These are phyloP conservation scores for Phenganax subtilis DNA, from an alignment of 92 coral and sea anemone species.

Conservation along the genomic window DNA sequence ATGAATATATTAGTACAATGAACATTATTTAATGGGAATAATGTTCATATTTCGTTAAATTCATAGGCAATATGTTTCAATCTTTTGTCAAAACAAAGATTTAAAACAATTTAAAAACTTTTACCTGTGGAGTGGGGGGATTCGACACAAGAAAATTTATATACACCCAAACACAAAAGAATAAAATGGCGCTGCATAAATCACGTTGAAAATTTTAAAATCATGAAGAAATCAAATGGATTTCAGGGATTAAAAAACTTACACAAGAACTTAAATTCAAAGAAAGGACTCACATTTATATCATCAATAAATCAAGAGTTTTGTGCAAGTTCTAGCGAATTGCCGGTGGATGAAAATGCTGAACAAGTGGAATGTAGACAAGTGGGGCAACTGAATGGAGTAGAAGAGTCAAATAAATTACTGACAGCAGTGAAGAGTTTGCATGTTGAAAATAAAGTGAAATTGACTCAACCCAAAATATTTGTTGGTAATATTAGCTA, in stretches of 20 bases:
- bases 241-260: slow-evolving; percentile 13
- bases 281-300: slow-evolving; percentile 9
- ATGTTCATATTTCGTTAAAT: no score
- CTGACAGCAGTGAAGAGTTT: slow-evolving; percentile 21
- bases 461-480: slow-evolving; percentile 53
- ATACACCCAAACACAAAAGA: neutral
- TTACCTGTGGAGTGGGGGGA: neutral
- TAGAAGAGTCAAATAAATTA: neutral
- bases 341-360: neutral
- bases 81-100: no score
- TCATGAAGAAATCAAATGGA: neutral
- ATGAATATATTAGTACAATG: no score
- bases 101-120: no score
- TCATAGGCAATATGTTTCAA: no score
- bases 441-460: neutral
- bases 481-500: slow-evolving; percentile 88
- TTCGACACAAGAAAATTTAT: neutral
- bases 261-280: slow-evolving; percentile 16
- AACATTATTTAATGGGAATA: no score
- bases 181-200: neutral
- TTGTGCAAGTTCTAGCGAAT: neutral
- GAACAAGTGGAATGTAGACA: neutral
- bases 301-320: neutral
- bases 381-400: neutral
- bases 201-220: neutral